Base-by-base conservation (phyloP, 1,140 invertebrate genomes). In the Dendrolimus punctatus region DNA sequence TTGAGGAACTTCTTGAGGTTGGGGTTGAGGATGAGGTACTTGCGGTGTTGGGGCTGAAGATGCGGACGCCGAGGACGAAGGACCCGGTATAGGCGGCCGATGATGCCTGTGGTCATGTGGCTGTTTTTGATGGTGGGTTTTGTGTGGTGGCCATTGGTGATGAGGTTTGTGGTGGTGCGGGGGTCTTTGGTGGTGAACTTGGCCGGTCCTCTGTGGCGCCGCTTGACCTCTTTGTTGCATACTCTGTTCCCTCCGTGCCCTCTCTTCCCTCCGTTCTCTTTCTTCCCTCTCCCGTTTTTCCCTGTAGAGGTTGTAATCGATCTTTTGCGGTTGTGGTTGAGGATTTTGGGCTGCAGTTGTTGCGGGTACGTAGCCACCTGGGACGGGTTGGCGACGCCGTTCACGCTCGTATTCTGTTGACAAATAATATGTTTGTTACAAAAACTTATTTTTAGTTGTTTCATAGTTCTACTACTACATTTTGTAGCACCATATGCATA, bases 291-390 rank as follows among this genome's bases (percentile, higher is more conserved):
- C 82, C 41, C 77, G 64, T 57, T 84, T 81, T 55, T 88, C 84
- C 55, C 81, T 71, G 64, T 88, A 88, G 8, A 80, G 59, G 55
- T 81, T 85, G 54, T 74, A 87, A 62, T 87, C 85, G 46, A 88
- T 86, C 60, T 87, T 87, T 47, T 83, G 77, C 6, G 78, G 78
- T 55, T 66, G 76, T 0, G 72, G 68, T 36, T 64, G 55, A 51
- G 60, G 58, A 2, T 64, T 49, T 6, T 63, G 67, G 4, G 64
- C 58, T 6, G 71, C 53, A 0, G 76, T 60, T 0, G 70, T 66
- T 0, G 78, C 82, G 5, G 82, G 82, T 6, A 82, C 76, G 48
- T 85, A 85, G 9, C 82, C 80, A 43, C 82, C 80, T 0, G 79
- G 71, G 5, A 68, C 67, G 7, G 73, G 78, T 60, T 79, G 76